Base-by-base conservation (phyloP, 2,888 invertebrate species). In the Melanostoma scalare region DNA sequence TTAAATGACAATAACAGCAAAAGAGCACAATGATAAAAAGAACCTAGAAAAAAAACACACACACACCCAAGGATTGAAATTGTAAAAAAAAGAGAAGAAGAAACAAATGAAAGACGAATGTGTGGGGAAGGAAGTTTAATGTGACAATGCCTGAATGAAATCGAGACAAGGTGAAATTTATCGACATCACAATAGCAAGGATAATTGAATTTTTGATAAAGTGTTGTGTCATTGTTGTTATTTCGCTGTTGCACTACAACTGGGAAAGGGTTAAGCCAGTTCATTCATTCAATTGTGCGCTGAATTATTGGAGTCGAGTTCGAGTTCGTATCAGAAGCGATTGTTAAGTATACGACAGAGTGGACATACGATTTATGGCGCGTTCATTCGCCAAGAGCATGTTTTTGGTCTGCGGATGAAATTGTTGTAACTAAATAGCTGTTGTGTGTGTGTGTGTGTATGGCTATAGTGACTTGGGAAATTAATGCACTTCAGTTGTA, bases 141-240 rank as follows among this genome's bases (percentile, higher is more conserved):
- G 80, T 80, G 75, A 58, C 35, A 60, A 60, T 48, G 75, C 65
- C 79, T 75, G 80, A 72, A 76, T 67, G 72, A 61, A 52, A 69
- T 63, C 68, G 73, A 78, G 68, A 82, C 72, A 77, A 73, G 82
- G 77, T 73, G 63, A 78, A 81, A 82, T 82, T 78, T 82, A 82
- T 82, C 77, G 82, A 78, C 61, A 60, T 82, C 82, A 82, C 82
- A 73, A 56, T 61, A 52, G 77, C 73, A 72, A 73, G 82, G 82
- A 82, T 82, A 82, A 82, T 82, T 82, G 82, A 82, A 82, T 82
- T 82, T 82, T 82, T 82, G 77, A 77, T 78, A 63, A 82, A 82
- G 77, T 73, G 73, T 52, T 72, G 63, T 69, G 56, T 52, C 67
- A 48, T 61, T 75, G 60, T 74, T 68, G 61, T 71, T 61, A 44